Evolutionary conservation across 2,888 invertebrate species (phyloP), one percentile per base, ranked within the genome.

Genomic region (Melanostoma scalare): DNA sequence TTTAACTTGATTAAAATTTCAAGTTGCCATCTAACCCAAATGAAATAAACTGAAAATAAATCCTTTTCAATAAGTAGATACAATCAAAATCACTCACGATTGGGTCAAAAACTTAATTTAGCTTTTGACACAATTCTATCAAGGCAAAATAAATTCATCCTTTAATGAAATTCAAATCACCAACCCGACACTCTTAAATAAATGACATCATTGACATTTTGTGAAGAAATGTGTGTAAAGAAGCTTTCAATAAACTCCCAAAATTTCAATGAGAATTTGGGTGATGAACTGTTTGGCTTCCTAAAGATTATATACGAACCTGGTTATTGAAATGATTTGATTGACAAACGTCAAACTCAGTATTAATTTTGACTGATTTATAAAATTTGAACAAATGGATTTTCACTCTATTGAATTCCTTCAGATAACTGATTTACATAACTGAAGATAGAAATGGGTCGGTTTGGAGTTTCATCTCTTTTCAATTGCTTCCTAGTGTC

Each of bases 251-350:
- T 42, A 60, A 44, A 44, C 10, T 60, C 8, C 10, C 10, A 33
- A 6, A 33, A 42, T 44, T 60, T 44, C 33, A 31, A n/a, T 40
- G 42, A 42, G 8, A 5, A 52, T 36, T 56, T 40, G 8, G n/a
- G 5, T 38, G 9, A 2, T 3, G 10, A 52, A 33, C 6, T 3
- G 2, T 44, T 42, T 58, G 58, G 33, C 10, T 42, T 40, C 55
- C 52, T 35, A 53, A 10, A 38, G 6, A 36, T 20, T 46, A 42
- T 42, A 42, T 42, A 74, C 31, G 40, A 10, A 52, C 42, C 58
- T 53, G 4, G 38, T 68, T 75, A 68, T 75, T 75, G 30, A 60
- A 67, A 67, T 67, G 30, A 31, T 67, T 67, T 75, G 65, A 67
- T 60, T 75, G 74, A 61, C 61, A 61, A 48, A 5, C 35, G 6